A percentile compares a stretch with the other conserved stretches of the same genome.
Evolutionary conservation across 2,113 vertebrate genomes (phyloP).

Genomic region (Cyprinodon variegatus): DNA sequence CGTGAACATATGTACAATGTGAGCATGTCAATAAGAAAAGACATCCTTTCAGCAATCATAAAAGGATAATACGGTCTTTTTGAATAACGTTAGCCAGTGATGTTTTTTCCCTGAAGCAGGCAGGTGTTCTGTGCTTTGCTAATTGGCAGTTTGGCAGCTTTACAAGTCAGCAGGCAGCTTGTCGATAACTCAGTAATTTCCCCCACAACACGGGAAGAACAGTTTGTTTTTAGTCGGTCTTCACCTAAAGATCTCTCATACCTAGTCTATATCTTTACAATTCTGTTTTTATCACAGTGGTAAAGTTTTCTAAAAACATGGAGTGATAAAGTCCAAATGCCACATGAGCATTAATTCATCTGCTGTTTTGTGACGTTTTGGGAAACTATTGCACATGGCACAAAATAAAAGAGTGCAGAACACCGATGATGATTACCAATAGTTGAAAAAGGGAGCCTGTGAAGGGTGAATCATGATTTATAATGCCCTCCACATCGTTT

Average conservation of each 20-base stretch:
- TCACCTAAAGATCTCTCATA: conserved; percentile 16
- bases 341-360: conserved; percentile 10
- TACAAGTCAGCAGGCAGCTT: conserved; percentile 34
- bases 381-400: conserved; percentile 29
- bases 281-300: conserved; percentile 32
- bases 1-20: no score
- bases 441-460: conserved; percentile 40
- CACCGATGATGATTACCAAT: conserved; percentile 37
- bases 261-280: conserved; percentile 6
- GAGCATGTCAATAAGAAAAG: not conserved
- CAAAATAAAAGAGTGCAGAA: conserved; percentile 43
- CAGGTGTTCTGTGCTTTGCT: conserved; percentile 42
- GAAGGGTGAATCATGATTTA: conserved; percentile 61
- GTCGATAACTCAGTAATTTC: conserved; percentile 42
- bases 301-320: conserved; percentile 13
- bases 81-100: not conserved
- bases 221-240: conserved; percentile 3
- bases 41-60: not conserved
- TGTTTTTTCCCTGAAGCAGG: conserved; percentile 13
- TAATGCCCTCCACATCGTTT: conserved; percentile 60
- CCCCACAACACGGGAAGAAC: conserved; percentile 28
- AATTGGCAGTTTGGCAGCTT: conserved; percentile 56
- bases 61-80: not conserved
- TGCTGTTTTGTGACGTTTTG: conserved; percentile 16
- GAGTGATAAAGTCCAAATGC: conserved; percentile 45